Conservation (phyloP, 2,888 invertebrate genomes). For the Ornithoptera alexandrae region DNA sequence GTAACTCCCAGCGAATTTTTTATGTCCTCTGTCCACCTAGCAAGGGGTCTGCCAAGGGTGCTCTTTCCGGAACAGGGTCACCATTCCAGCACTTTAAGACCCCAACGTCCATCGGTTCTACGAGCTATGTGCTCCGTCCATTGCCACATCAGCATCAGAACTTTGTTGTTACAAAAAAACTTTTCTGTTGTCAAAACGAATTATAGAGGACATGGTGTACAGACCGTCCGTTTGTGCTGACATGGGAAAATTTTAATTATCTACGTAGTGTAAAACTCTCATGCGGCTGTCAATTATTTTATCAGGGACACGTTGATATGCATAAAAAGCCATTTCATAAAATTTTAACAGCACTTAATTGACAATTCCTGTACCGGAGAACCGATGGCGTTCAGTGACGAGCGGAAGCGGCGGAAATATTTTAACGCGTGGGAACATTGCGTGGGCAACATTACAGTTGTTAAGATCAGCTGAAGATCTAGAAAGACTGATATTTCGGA, state of each 20-base stretch:
- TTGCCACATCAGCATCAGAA: too few species aligned
- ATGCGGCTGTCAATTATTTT: conserved; percentile 29
- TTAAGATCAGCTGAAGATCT: background rate
- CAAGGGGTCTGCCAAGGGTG: too few species aligned
- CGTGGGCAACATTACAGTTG: background rate
- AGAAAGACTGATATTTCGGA: background rate
- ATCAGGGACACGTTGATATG: conserved; percentile 27
- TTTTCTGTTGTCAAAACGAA: too few species aligned
- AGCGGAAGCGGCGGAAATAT: conserved; percentile 10
- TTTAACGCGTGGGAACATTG: background rate
- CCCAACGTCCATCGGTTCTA: too few species aligned
- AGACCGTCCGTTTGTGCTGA: background rate
- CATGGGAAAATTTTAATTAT: conserved; percentile 23
- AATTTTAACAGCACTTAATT: conserved; percentile 39
- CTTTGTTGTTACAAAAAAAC: too few species aligned
- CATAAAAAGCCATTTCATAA: conserved; percentile 29
- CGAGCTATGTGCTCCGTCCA: too few species aligned
- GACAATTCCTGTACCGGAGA: conserved; percentile 36
- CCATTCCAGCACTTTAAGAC: too few species aligned
- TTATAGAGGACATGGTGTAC: background rate
- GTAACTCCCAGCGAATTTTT: too few species aligned
- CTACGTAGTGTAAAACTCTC: conserved; percentile 17
- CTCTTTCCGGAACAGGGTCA: too few species aligned
- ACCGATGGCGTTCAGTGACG: conserved; percentile 2
- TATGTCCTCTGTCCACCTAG: too few species aligned